A percentile compares a stretch with the other conserved stretches of the same genome.
These are phyloP conservation scores for Rhodeus uyekii DNA, from an alignment of 2,797 vertebrate genomes.

Conservation along the genomic window DNA sequence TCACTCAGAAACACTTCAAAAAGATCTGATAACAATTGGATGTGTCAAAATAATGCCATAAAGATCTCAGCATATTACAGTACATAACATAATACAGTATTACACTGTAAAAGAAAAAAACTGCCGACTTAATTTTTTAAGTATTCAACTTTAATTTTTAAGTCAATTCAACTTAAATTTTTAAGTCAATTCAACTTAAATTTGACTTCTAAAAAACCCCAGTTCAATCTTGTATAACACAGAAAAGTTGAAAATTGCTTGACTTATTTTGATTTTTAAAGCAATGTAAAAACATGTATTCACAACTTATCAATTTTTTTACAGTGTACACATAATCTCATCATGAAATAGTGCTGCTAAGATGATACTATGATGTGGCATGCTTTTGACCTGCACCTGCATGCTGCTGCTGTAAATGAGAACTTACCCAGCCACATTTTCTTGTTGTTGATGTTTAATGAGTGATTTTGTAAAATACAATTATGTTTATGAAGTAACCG, in stretches of 20 bases:
- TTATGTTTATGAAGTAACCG: not conserved
- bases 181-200: too few relatives aligned
- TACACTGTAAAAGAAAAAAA: too few relatives aligned
- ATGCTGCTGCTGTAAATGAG: not conserved
- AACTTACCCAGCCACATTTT: not conserved
- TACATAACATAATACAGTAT: too few relatives aligned
- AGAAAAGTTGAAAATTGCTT: too few relatives aligned
- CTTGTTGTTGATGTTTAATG: not conserved
- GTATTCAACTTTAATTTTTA: too few relatives aligned
- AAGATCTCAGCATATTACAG: not conserved
- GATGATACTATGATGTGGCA: not conserved
- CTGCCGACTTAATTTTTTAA: too few relatives aligned
- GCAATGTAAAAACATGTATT: too few relatives aligned
- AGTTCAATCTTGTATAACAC: too few relatives aligned
- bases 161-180: too few relatives aligned
- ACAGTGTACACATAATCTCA: not conserved
- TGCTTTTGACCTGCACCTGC: not conserved
- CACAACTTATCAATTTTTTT: too few relatives aligned
- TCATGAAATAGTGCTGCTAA: not conserved
- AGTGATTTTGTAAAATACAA: not conserved
- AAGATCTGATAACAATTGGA: not conserved
- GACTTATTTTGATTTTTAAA: too few relatives aligned
- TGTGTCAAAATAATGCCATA: not conserved
- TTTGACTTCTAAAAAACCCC: too few relatives aligned
- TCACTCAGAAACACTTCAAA: constrained; percentile 32